Base-by-base conservation (phyloP, 2,888 invertebrate genomes). In the Cyrtodaria siliqua region DNA sequence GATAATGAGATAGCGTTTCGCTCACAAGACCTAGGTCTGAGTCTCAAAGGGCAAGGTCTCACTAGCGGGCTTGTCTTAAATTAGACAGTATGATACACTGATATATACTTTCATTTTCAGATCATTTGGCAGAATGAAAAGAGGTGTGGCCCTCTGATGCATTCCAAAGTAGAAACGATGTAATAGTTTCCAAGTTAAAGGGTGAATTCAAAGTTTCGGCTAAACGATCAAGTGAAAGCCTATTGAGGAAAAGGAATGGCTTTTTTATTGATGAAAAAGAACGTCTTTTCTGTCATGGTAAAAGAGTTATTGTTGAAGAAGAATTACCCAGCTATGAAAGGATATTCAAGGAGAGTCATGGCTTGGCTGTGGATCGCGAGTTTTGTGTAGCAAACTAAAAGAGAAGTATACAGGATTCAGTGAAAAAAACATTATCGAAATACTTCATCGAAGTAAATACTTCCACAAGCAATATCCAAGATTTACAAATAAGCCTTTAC, bases 311-410 rank as follows among this genome's bases (percentile, higher is more conserved):
- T 50, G 23, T 33, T 16, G 16, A 55, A 1, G 70, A 70, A 40
- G 40, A 57, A 1, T 42, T 70, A 18, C 44, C 56, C 6, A 3
- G 2, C 1, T 49, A 18, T 40, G 63, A 70, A 23, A 33, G 29
- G 20, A 20, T 44, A 18, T 63, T 64, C 16, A 64, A 18, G 33
- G 33, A 59, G 1, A 63, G 16, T 57, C 18, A 71, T 16, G 64
- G 64, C n/a, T 64, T 16, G 64, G 64, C n/a, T 64, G 71, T 40
- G 59, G 64, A 29, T 16, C 61, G 12, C 26, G 71, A 9, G 44
- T 44, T 14, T 9, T 63, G 2, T 71, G n/a, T n/a, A 63, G 52
- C n/a, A 71, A 57, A 27, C 3, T 71, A 24, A 71, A 64, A 27
- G 49, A 66, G 47, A 4, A 33, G 18, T 57, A 49, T 33, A 57